phyloP scores from a whole-genome alignment of 2,113 vertebrate species.

The Pholis gunnellus region DNA sequence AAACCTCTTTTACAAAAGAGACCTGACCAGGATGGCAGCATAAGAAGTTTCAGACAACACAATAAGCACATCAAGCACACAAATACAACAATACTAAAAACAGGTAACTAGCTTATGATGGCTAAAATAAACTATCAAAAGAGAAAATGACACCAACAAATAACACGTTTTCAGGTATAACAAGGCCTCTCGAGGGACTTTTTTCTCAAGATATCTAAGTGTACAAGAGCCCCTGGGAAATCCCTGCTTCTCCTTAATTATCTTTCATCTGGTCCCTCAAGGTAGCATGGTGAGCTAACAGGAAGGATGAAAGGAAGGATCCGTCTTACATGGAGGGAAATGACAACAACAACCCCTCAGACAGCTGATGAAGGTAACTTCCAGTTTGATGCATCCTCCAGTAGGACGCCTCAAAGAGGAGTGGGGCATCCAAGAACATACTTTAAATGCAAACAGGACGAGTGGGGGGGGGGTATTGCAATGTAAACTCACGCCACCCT shows the following conservation, averaged over 20 bases:
- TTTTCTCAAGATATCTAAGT: slow-evolving; percentile 3
- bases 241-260: slow-evolving; percentile 59
- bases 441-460: slow-evolving; percentile 14
- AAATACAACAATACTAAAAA: neutral
- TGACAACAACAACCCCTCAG: slow-evolving; percentile 5
- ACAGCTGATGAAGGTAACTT: slow-evolving; percentile 56
- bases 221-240: slow-evolving; percentile 47
- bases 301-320: slow-evolving; percentile 45
- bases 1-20: neutral
- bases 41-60: neutral
- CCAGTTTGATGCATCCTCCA: neutral
- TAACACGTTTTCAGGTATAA: neutral
- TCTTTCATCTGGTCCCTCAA: slow-evolving; percentile 42
- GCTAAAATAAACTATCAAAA: neutral
- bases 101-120: neutral
- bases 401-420: neutral
- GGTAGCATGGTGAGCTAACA: slow-evolving; percentile 2
- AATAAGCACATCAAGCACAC: neutral
- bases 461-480: slow-evolving; percentile 25
- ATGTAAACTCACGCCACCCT: slow-evolving; percentile 32
- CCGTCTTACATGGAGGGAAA: slow-evolving; percentile 44
- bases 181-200: neutral
- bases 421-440: neutral
- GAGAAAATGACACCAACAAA: neutral
- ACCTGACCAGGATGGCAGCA: neutral